Evolutionary conservation across 2,113 vertebrate genomes (phyloP).

Genomic region (Scortum barcoo): DNA sequence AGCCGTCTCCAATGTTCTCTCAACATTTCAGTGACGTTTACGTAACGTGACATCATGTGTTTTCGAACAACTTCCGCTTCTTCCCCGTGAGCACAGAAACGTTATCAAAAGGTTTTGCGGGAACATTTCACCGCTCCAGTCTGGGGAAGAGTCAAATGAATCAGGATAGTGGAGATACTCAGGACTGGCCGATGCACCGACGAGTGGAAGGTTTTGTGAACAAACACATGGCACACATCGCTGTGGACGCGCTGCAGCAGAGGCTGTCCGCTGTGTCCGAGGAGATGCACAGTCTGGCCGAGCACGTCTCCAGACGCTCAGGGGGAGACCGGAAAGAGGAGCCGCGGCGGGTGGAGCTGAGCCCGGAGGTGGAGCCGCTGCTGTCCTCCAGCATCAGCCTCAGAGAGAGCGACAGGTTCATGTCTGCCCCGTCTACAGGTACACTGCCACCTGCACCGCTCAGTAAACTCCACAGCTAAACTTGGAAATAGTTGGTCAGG

Average conservation of each 20-base stretch:
- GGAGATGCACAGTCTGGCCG: conserved; percentile 66
- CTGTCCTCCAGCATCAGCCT: conserved; percentile 40
- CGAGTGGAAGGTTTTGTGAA: conserved; percentile 70
- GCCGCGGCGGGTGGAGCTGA: conserved; percentile 32
- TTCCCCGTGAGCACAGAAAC: conserved; percentile 15
- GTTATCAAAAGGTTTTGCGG: conserved; percentile 27
- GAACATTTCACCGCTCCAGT: background rate
- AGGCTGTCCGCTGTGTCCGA: conserved; percentile 63
- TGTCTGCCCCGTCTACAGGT: conserved; percentile 43
- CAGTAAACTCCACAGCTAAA: too few relatives aligned
- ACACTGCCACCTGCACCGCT: background rate
- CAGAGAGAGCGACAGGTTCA: conserved; percentile 47
- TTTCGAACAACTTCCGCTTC: conserved; percentile 66
- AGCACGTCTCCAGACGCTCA: conserved; percentile 43
- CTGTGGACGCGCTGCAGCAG: conserved; percentile 67
- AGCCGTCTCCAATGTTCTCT: conserved; percentile 56
- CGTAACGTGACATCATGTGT: conserved; percentile 65
- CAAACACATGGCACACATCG: conserved; percentile 77
- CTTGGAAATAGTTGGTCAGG: background rate
- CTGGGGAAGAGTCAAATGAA: conserved; percentile 48
- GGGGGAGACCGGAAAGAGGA: conserved; percentile 41
- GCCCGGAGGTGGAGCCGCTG: conserved; percentile 43
- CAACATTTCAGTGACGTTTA: conserved; percentile 76
- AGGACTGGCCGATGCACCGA: conserved; percentile 60
- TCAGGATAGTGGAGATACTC: conserved; percentile 19